phyloP scores from a whole-genome alignment of 2,113 vertebrate species.

The Aegotheles bennettii region DNA sequence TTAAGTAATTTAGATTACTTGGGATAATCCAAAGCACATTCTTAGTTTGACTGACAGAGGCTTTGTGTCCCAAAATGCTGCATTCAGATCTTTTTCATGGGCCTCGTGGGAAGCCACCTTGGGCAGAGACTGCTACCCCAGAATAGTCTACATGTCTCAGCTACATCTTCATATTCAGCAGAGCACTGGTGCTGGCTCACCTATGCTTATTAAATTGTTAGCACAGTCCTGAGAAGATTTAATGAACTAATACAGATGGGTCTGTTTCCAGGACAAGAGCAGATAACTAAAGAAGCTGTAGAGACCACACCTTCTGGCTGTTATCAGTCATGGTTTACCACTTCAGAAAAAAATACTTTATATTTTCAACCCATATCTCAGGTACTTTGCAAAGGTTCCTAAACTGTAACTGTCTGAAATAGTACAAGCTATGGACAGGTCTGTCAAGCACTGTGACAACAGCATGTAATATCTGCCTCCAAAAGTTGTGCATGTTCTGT shows the following conservation, averaged over 20 bases:
- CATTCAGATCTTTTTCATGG: background rate
- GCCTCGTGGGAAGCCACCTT: background rate
- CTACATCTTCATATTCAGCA: background rate
- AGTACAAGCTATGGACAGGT: background rate
- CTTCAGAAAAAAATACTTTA: background rate
- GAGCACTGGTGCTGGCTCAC: background rate
- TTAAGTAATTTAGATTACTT: background rate
- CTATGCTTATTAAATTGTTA: background rate
- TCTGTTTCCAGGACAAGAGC: background rate
- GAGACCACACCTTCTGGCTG: background rate
- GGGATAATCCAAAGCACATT: background rate
- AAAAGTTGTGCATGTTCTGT: background rate
- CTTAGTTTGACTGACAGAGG: background rate
- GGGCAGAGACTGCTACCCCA: background rate
- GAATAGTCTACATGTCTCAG: background rate
- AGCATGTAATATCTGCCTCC: background rate
- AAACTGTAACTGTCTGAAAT: background rate
- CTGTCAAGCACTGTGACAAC: background rate
- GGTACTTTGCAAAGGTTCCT: background rate
- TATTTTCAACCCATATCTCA: background rate
- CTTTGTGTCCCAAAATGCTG: background rate
- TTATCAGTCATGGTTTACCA: fast-evolving
- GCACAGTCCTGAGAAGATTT: background rate
- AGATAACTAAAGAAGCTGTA: background rate
- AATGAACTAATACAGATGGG: background rate